These are phyloP conservation scores for Trissonchulus latispiculum DNA, from an alignment of 2,888 invertebrate species.

Conservation along the genomic window DNA sequence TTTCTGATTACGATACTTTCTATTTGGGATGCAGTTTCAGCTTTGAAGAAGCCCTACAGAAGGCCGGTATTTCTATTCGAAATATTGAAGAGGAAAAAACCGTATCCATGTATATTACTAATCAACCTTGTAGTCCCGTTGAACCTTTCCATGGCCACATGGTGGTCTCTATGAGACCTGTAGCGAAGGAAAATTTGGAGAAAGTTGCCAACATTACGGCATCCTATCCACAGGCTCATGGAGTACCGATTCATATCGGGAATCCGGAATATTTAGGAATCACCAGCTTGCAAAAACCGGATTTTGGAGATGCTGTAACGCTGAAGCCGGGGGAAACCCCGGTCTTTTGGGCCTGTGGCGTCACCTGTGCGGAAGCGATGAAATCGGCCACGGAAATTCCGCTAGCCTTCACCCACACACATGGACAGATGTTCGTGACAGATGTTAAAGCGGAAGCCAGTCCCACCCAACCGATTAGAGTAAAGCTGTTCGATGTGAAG, in stretches of 20 bases:
- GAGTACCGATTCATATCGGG: not conserved
- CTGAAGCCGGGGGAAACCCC: not conserved
- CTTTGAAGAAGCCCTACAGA: no score
- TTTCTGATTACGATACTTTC: not conserved
- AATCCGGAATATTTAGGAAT: not conserved
- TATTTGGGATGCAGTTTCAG: not conserved
- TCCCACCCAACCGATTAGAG: no score
- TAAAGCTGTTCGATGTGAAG: no score
- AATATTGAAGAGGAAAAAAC: not conserved
- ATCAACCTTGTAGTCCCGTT: not conserved
- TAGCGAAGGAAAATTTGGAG: not conserved
- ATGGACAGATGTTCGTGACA: not conserved
- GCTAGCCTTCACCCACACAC: not conserved
- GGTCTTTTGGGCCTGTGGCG: not conserved
- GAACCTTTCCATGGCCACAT: not conserved
- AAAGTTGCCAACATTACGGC: not conserved
- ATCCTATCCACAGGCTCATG: not conserved
- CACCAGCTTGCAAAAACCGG: not conserved
- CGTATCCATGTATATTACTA: not conserved
- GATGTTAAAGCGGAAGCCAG: no score
- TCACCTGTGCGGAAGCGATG: no score
- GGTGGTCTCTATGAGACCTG: not conserved
- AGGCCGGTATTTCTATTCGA: not conserved
- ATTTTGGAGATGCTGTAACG: not conserved
- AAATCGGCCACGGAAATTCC: not conserved